These are phyloP conservation scores for Liolophura sinensis DNA, from an alignment of 1,140 invertebrate species.

Conservation along the genomic window DNA sequence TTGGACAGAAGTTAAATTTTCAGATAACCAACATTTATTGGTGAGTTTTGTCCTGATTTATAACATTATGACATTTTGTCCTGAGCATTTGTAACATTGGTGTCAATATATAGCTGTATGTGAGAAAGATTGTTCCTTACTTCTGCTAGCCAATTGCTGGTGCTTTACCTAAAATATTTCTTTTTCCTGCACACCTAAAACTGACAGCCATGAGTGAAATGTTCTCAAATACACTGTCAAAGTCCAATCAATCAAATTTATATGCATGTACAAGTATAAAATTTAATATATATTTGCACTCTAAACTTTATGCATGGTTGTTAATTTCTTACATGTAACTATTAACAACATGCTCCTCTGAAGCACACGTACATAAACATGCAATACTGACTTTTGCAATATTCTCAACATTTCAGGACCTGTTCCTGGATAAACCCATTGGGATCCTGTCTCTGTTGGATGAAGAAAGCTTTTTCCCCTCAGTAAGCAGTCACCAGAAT, in stretches of 20 bases:
- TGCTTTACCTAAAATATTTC: too few species aligned
- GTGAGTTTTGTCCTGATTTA: slow-evolving; percentile 51
- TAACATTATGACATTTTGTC: not conserved
- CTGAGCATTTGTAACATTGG: not conserved
- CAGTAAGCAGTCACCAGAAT: slow-evolving; percentile 29
- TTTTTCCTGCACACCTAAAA: too few species aligned
- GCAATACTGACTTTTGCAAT: not conserved
- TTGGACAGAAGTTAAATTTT: slow-evolving; percentile 71
- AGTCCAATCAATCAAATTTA: too few species aligned
- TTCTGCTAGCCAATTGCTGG: too few species aligned
- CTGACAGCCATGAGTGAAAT: too few species aligned
- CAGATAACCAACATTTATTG: slow-evolving; percentile 79
- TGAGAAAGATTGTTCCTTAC: too few species aligned
- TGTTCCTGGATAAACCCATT: slow-evolving; percentile 49
- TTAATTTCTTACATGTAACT: not conserved
- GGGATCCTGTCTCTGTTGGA: slow-evolving; percentile 49
- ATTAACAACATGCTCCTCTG: not conserved
- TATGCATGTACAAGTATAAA: too few species aligned
- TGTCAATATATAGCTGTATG: too few species aligned
- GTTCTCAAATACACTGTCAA: too few species aligned
- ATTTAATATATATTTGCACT: too few species aligned
- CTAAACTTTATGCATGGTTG: too few species aligned
- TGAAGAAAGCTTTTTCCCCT: slow-evolving; percentile 52
- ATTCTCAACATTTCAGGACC: slow-evolving; percentile 28
- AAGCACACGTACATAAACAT: not conserved